Percentiles rank a stretch among this genome's conserved stretches.
phyloP scores from a whole-genome alignment of 2,888 invertebrate genomes.

The Callimorpha dominula region DNA sequence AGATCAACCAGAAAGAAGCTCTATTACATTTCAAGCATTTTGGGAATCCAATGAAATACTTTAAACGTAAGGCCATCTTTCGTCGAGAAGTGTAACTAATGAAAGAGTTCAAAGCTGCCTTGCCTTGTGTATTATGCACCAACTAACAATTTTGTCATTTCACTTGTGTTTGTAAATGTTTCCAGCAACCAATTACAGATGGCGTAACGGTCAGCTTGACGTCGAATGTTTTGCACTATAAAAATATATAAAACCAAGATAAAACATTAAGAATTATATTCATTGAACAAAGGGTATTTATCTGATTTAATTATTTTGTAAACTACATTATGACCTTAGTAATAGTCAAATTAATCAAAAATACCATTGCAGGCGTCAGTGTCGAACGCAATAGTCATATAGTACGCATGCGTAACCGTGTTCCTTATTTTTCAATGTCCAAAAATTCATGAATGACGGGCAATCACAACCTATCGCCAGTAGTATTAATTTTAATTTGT shows the following conservation, averaged over 20 bases:
- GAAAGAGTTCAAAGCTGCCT: background rate
- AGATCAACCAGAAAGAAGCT: background rate
- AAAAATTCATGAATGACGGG: conserved; percentile 82
- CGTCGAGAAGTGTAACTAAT: background rate
- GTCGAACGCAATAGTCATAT: conserved; percentile 40
- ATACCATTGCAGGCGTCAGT: conserved; percentile 57
- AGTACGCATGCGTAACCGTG: conserved; percentile 76
- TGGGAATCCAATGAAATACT: background rate
- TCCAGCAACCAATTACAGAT: background rate
- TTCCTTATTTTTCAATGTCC: conserved; percentile 72
- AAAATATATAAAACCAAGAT: background rate
- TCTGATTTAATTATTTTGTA: background rate
- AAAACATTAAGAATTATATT: background rate
- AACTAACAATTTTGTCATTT: background rate
- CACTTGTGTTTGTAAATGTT: background rate
- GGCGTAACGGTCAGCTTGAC: conserved; percentile 4
- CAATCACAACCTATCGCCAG: conserved; percentile 72
- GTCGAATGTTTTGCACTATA: background rate
- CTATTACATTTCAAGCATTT: background rate
- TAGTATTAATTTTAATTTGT: conserved; percentile 71
- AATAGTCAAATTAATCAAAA: conserved; percentile 24
- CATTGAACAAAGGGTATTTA: background rate
- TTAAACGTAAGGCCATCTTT: background rate
- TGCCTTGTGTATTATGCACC: background rate
- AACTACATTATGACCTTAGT: background rate